Conservation (phyloP, 2,113 vertebrate species). For the Pygoscelis antarcticus region DNA sequence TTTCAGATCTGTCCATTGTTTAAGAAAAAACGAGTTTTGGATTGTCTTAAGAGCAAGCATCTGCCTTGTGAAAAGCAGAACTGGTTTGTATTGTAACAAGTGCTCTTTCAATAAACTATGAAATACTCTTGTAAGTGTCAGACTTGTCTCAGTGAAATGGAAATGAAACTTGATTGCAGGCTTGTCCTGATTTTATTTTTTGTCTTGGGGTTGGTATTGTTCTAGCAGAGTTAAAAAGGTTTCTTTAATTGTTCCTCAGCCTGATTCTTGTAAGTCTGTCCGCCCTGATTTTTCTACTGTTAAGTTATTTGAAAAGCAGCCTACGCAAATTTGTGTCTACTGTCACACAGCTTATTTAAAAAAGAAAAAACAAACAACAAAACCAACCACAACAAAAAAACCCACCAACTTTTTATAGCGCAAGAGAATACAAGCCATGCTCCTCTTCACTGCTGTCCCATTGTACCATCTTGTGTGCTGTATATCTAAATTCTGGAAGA, state of each 20-base stretch:
- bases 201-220: not conserved
- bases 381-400: no score
- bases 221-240: not conserved
- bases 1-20: slow-evolving; percentile 53
- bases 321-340: not conserved
- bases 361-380: not conserved
- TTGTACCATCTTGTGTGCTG: not conserved
- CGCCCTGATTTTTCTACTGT: not conserved
- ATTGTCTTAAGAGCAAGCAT: slow-evolving; percentile 65
- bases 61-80: slow-evolving; percentile 73
- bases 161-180: not conserved
- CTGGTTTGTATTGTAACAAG: slow-evolving; percentile 76
- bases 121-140: slow-evolving; percentile 72
- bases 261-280: not conserved
- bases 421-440: not conserved
- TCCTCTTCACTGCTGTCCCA: not conserved
- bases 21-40: slow-evolving; percentile 44
- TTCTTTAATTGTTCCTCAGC: not conserved
- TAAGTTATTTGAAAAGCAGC: not conserved
- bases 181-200: not conserved
- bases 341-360: not conserved
- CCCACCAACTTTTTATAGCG: not conserved
- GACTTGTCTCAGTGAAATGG: slow-evolving; percentile 47
- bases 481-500: not conserved
- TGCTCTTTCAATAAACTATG: slow-evolving; percentile 76